phyloP scores from a whole-genome alignment of 2,113 vertebrate genomes.

The Paratilapia polleni region DNA sequence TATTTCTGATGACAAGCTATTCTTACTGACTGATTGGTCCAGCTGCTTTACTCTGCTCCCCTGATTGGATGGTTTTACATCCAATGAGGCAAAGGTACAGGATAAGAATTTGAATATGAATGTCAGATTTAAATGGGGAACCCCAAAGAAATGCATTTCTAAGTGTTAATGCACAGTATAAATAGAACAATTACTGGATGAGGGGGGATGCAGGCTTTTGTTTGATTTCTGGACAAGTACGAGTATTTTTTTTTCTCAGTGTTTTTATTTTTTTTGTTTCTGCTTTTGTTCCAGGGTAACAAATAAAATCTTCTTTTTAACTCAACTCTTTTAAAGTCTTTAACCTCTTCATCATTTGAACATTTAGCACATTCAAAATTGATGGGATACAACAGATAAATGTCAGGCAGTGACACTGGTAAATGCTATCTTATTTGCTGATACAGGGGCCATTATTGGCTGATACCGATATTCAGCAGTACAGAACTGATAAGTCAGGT shows the following conservation, averaged over 20 bases:
- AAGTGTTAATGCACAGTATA: neutral
- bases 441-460: too few species aligned
- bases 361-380: neutral
- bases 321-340: neutral
- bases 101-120: conserved; percentile 59
- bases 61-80: conserved; percentile 46
- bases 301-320: neutral
- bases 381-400: neutral
- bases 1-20: conserved; percentile 54
- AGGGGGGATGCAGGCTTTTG: neutral
- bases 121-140: conserved; percentile 32
- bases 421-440: too few species aligned
- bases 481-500: too few species aligned
- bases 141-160: neutral
- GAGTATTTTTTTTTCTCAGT: neutral
- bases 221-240: neutral
- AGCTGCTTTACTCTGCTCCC: conserved; percentile 31
- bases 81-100: conserved; percentile 31
- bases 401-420: neutral
- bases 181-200: neutral
- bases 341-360: neutral
- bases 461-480: too few species aligned
- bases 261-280: neutral
- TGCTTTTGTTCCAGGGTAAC: neutral
- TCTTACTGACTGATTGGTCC: conserved; percentile 63